Base-by-base conservation (phyloP, 2,888 invertebrate species). In the Alloscopus bannaensis region DNA sequence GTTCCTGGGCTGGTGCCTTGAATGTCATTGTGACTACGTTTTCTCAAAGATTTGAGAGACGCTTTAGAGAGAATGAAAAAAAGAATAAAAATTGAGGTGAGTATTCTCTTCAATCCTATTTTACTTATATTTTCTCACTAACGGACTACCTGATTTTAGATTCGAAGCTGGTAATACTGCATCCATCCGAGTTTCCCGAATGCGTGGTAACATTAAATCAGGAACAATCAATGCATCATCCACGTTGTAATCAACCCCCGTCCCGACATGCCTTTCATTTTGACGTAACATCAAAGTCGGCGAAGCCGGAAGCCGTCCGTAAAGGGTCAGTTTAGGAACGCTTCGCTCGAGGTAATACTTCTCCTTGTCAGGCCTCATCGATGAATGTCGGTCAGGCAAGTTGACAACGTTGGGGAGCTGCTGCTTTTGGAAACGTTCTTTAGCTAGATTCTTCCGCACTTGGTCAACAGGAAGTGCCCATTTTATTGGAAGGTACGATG, bases 1-100 rank as follows among this genome's bases (percentile, higher is more conserved):
- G 69, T 69, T 4, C 69, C 57, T 4, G 57, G 42, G 26, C n/a
- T 20, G 26, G 57, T 57, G 3, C 22, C 62, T 22, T 62, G 62
- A 40, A 20, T 20, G 11, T 36, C 40, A 24, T 62, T 24, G 4
- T 18, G 13, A 40, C 22, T 42, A 16, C 62, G 36, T n/a, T n/a
- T n/a, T n/a, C n/a, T n/a, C n/a, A n/a, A n/a, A n/a, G n/a, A 11
- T 11, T 11, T 6, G 13, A 40, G 40, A 40, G 40, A 40, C 13
- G 6, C n/a, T n/a, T n/a, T n/a, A n/a, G n/a, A n/a, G n/a, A n/a
- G n/a, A n/a, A n/a, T n/a, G n/a, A n/a, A n/a, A n/a, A n/a, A n/a
- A n/a, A n/a, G n/a, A n/a, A n/a, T n/a, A n/a, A n/a, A n/a, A n/a
- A n/a, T n/a, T n/a, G n/a, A n/a, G n/a, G n/a, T n/a, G n/a, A n/a